Percentiles rank a stretch among this genome's conserved stretches.
Evolutionary conservation across 2,797 vertebrate genomes (phyloP).

Genomic region (Cyclura pinguis): DNA sequence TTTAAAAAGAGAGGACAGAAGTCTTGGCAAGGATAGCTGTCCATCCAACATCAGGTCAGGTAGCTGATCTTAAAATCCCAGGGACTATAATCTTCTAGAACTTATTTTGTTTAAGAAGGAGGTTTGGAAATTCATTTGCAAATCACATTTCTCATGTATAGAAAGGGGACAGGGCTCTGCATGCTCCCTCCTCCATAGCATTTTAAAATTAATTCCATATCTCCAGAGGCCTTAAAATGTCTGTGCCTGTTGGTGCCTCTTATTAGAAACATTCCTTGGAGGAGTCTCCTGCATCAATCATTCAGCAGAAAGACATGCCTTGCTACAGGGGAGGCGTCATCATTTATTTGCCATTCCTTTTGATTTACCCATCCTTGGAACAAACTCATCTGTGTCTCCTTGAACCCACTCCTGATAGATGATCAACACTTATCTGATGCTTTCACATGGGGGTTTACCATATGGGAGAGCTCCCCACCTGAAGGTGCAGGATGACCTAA

Average conservation of each 20-base stretch:
- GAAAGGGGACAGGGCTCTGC: background rate
- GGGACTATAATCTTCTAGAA: background rate
- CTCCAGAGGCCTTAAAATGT: constrained; percentile 13
- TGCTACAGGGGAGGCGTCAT: background rate
- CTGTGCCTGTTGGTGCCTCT: background rate
- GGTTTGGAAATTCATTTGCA: constrained; percentile 20
- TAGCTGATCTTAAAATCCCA: background rate
- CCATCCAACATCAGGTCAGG: background rate
- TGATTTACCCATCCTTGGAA: constrained; percentile 4
- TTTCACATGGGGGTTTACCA: background rate
- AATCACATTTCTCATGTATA: background rate
- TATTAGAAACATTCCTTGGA: constrained; percentile 15
- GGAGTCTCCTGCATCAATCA: background rate
- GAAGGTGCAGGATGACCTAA: accelerated
- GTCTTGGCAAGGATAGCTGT: background rate
- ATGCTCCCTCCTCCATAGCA: background rate
- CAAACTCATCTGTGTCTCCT: background rate
- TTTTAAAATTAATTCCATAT: constrained; percentile 17
- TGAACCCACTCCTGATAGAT: background rate
- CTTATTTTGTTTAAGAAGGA: background rate
- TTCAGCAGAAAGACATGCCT: background rate
- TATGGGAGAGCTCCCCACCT: background rate
- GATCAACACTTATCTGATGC: background rate
- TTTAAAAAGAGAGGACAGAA: background rate
- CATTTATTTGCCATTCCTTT: constrained; percentile 33